Percentiles rank a stretch among this genome's conserved stretches.
Conservation (phyloP, 2,888 invertebrate genomes). For the Drosophila bunnanda region DNA sequence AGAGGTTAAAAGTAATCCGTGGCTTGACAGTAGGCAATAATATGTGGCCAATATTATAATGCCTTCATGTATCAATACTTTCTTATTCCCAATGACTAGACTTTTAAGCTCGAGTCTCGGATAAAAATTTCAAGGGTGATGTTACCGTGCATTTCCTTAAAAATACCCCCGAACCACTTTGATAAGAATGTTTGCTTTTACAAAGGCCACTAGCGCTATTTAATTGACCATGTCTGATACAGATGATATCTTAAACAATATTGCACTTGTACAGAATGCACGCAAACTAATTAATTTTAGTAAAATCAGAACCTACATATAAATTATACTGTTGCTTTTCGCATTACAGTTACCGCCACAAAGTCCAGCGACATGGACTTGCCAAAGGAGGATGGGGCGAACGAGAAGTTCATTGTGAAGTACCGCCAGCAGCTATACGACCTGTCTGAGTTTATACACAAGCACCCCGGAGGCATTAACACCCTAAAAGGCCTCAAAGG, state of each 20-base stretch:
- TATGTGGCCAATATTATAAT: too few species aligned
- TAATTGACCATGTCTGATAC: constrained; percentile 31
- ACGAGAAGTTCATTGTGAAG: constrained; percentile 78
- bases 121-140: background rate
- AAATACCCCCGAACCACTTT: background rate
- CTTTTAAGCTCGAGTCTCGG: background rate
- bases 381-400: constrained; percentile 31
- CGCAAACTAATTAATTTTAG: constrained; percentile 36
- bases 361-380: constrained; percentile 48
- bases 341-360: constrained; percentile 51
- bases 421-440: constrained; percentile 87
- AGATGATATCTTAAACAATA: constrained; percentile 31
- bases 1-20: too few species aligned
- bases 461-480: constrained; percentile 91
- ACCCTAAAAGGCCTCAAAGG: constrained; percentile 85
- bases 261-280: constrained; percentile 7
- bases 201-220: background rate
- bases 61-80: background rate
- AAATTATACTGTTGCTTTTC: constrained; percentile 14
- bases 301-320: background rate
- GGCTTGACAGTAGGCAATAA: background rate
- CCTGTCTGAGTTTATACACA: constrained; percentile 87
- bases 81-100: too few species aligned
- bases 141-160: background rate
- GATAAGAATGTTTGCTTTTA: background rate